Evolutionary conservation across 2,888 invertebrate genomes (phyloP).

Genomic region (Drosophila austrosaltans): DNA sequence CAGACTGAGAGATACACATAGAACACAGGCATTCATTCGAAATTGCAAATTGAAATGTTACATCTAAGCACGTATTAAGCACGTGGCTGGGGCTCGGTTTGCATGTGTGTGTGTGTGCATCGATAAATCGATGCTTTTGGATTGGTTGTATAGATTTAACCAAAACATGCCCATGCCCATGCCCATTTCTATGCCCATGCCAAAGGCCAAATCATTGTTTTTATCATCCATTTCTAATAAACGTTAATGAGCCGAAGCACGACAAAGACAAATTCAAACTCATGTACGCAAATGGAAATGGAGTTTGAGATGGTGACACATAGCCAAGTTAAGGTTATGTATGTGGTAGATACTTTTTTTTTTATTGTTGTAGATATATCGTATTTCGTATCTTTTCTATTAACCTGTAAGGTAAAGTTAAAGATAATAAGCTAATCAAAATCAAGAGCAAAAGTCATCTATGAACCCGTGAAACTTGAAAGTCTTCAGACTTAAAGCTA

Average conservation of each 20-base stretch:
- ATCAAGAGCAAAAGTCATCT: no score
- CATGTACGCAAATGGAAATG: slow-evolving; percentile 1
- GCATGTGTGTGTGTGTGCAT: slow-evolving; percentile 27
- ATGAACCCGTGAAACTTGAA: no score
- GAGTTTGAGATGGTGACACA: slow-evolving; percentile 9
- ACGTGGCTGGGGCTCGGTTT: slow-evolving; percentile 45
- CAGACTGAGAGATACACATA: not conserved
- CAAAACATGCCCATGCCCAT: slow-evolving; percentile 29
- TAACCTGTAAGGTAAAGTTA: no score
- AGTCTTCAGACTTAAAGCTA: no score
- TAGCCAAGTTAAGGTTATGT: slow-evolving; percentile 8
- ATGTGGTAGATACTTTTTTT: not conserved
- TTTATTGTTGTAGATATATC: no score
- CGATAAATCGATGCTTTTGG: slow-evolving; percentile 64
- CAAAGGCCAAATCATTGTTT: slow-evolving; percentile 57
- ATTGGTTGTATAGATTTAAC: slow-evolving; percentile 53
- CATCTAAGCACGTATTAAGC: slow-evolving; percentile 79
- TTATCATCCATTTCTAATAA: slow-evolving; percentile 65
- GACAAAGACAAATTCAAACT: slow-evolving; percentile 38
- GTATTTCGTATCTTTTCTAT: no score
- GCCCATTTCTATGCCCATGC: slow-evolving; percentile 8
- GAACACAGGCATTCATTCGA: slow-evolving; percentile 34
- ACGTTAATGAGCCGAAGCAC: slow-evolving; percentile 65
- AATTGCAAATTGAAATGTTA: slow-evolving; percentile 79
- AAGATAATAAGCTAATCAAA: no score